Evolutionary conservation across 2,888 invertebrate species (phyloP).

Genomic region (Beris morrisii): DNA sequence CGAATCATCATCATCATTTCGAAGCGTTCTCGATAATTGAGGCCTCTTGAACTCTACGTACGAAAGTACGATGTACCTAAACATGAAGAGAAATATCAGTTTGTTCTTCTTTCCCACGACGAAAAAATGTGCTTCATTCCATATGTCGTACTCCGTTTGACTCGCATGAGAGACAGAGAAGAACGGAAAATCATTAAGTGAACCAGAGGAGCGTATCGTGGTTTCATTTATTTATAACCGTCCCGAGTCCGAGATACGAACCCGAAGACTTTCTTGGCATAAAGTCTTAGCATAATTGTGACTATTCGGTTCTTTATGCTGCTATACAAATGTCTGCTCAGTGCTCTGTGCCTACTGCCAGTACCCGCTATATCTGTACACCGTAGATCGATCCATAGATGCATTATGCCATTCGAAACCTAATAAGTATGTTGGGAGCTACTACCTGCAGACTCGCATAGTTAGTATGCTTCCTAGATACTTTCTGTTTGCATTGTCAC

Average conservation of each 20-base stretch:
- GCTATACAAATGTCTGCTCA: neutral
- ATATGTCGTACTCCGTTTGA: constrained; percentile 21
- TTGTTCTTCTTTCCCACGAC: constrained; percentile 28
- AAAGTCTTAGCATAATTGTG: neutral
- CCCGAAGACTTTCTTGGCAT: neutral
- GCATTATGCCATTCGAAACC: constrained; percentile 25
- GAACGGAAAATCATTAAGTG: constrained; percentile 36
- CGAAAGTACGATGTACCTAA: too few relatives aligned
- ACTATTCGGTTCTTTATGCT: neutral
- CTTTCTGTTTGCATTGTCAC: too few relatives aligned
- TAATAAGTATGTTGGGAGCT: constrained; percentile 41
- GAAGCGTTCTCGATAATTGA: constrained; percentile 2
- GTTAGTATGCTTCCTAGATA: neutral
- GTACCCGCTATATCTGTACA: neutral
- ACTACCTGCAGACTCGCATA: too few relatives aligned
- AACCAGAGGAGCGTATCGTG: constrained; percentile 37
- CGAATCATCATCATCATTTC: constrained; percentile 25
- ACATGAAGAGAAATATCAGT: constrained; percentile 8
- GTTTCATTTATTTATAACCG: constrained; percentile 37
- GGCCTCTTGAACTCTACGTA: too few relatives aligned
- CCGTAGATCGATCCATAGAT: neutral
- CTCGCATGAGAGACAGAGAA: constrained; percentile 28
- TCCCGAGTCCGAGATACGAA: constrained; percentile 14
- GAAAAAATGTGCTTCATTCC: neutral
- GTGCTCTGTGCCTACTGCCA: neutral